A percentile compares a stretch with the other conserved stretches of the same genome.
These are phyloP conservation scores for Anarhynchus alexandrinus DNA, from an alignment of 2,113 vertebrate genomes.

Conservation along the genomic window DNA sequence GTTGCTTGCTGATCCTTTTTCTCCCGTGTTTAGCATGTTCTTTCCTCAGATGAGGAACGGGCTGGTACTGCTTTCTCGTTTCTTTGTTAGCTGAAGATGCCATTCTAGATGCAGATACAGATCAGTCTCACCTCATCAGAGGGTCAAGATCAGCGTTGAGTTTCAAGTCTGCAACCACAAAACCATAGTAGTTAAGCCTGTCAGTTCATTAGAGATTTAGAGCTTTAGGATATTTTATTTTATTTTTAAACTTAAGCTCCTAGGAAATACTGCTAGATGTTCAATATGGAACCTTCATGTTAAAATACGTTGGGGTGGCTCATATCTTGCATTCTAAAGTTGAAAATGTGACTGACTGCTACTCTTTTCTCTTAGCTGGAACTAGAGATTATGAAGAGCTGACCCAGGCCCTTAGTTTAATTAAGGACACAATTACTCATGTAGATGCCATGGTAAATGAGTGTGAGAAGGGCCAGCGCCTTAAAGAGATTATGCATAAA, in stretches of 20 bases:
- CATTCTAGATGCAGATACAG: neutral
- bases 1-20: neutral
- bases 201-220: neutral
- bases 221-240: neutral
- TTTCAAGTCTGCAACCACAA: neutral
- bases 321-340: neutral
- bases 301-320: neutral
- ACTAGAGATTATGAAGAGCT: slow-evolving; percentile 85
- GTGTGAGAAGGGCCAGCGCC: slow-evolving; percentile 83
- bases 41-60: neutral
- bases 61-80: neutral
- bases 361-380: slow-evolving; percentile 70
- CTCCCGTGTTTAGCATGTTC: neutral
- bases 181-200: neutral
- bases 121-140: neutral
- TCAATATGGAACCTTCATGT: neutral
- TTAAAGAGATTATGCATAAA: slow-evolving; percentile 83
- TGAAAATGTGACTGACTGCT: neutral
- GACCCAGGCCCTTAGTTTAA: slow-evolving; percentile 80
- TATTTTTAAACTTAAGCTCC: neutral
- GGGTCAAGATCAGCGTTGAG: neutral
- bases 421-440: slow-evolving; percentile 84
- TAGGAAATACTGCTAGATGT: neutral
- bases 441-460: slow-evolving; percentile 89
- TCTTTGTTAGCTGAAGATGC: neutral